These are phyloP conservation scores for Magallana angulata DNA, from an alignment of 1,140 invertebrate species.

Conservation along the genomic window DNA sequence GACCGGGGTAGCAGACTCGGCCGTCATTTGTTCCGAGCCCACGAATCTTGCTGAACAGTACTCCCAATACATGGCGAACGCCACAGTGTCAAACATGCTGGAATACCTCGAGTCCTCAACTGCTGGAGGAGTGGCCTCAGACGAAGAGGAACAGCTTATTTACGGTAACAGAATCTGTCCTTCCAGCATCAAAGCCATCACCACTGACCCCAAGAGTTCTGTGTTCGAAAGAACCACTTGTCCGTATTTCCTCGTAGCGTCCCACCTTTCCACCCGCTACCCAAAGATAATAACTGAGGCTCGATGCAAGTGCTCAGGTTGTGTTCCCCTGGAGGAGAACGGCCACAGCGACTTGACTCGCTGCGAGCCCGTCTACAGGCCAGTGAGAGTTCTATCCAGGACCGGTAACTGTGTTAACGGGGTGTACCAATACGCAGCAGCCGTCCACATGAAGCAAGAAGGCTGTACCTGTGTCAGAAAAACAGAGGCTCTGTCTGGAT, in stretches of 20 bases:
- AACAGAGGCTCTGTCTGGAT: background rate
- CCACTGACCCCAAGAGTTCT: background rate
- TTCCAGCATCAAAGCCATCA: background rate
- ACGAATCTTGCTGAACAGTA: constrained; percentile 4
- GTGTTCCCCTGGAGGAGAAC: background rate
- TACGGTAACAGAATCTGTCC: background rate
- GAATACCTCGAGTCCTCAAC: background rate
- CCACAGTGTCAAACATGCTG: background rate
- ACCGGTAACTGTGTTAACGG: background rate
- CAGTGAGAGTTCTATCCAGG: background rate
- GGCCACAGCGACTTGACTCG: background rate
- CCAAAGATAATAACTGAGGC: constrained; percentile 23
- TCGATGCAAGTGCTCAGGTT: background rate
- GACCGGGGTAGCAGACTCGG: background rate
- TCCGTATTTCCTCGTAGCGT: constrained; percentile 14
- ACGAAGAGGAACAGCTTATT: constrained; percentile 9
- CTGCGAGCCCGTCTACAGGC: background rate
- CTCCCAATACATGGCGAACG: background rate
- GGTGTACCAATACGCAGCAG: background rate
- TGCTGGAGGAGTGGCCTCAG: background rate
- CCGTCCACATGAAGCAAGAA: background rate
- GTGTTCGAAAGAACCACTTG: constrained; percentile 10
- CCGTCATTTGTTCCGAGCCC: background rate
- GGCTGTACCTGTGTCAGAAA: constrained; percentile 21
- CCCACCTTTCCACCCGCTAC: background rate